Conservation (phyloP, 1,140 invertebrate genomes). For the Drosophila setifemur region DNA sequence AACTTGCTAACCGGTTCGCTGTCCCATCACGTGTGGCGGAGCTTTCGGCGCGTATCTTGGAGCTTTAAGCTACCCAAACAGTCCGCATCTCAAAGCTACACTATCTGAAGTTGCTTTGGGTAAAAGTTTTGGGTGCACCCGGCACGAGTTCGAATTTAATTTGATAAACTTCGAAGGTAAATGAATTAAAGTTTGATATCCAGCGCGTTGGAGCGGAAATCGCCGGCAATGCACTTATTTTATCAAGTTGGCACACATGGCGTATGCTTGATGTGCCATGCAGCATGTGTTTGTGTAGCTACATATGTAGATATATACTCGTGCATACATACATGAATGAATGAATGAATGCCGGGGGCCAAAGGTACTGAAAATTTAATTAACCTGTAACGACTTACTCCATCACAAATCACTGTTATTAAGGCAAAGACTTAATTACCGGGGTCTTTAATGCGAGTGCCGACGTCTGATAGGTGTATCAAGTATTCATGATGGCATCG, state of each 20-base stretch:
- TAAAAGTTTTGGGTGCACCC: slow-evolving; percentile 5
- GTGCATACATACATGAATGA: background rate
- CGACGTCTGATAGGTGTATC: slow-evolving; percentile 17
- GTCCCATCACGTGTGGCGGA: slow-evolving; percentile 50
- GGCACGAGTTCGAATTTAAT: slow-evolving; percentile 20
- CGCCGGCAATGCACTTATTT: slow-evolving; percentile 20
- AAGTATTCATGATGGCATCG: slow-evolving; percentile 28
- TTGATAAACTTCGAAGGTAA: slow-evolving; percentile 24
- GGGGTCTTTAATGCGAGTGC: slow-evolving; percentile 22
- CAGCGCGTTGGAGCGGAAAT: slow-evolving; percentile 11
- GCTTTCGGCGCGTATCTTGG: slow-evolving; percentile 36
- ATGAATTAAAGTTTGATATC: slow-evolving; percentile 24
- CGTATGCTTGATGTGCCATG: slow-evolving; percentile 4
- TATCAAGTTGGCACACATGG: slow-evolving; percentile 4
- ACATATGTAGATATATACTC: background rate
- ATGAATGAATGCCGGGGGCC: slow-evolving; percentile 11
- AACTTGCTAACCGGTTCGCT: slow-evolving; percentile 10
- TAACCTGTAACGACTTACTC: slow-evolving; percentile 36
- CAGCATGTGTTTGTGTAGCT: background rate
- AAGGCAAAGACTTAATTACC: slow-evolving; percentile 29
- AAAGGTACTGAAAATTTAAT: slow-evolving; percentile 24
- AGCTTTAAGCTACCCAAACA: slow-evolving; percentile 33
- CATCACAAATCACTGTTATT: slow-evolving; percentile 27
- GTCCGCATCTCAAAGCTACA: background rate
- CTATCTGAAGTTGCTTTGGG: background rate